Evolutionary conservation across 2,888 invertebrate species (phyloP).

Genomic region (Chesias legatella): DNA sequence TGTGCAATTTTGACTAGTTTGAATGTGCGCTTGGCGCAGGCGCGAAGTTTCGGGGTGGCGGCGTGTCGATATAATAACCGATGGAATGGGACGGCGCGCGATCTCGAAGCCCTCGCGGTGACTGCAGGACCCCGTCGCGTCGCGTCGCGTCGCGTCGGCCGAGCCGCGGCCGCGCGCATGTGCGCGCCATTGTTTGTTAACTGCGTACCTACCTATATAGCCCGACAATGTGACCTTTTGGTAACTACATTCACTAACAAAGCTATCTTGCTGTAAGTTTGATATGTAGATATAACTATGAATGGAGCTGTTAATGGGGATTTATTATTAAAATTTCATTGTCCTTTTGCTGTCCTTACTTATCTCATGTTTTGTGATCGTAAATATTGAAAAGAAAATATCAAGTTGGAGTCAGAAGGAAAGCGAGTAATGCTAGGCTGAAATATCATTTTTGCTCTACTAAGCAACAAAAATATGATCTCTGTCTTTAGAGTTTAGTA

Average conservation of each 20-base stretch:
- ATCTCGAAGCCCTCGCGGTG: constrained; percentile 30
- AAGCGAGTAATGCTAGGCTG: too few relatives aligned
- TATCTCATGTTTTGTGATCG: too few relatives aligned
- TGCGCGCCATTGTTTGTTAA: constrained; percentile 62
- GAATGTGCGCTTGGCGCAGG: too few relatives aligned
- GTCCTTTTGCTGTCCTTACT: too few relatives aligned
- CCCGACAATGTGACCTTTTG: constrained; percentile 45
- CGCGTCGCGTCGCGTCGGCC: constrained; percentile 27
- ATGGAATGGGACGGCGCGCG: constrained; percentile 43
- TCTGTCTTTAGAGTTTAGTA: too few relatives aligned
- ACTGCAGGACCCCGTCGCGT: constrained; percentile 28
- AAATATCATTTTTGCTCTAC: too few relatives aligned
- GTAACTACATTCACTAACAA: constrained; percentile 14
- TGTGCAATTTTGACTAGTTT: constrained; percentile 71
- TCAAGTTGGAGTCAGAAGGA: too few relatives aligned
- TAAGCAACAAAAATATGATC: too few relatives aligned
- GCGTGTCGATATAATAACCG: constrained; percentile 74
- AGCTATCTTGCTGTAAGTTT: background rate
- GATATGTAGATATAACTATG: too few relatives aligned
- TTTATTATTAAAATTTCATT: too few relatives aligned
- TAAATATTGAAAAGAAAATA: too few relatives aligned
- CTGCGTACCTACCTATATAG: constrained; percentile 31
- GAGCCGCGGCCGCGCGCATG: constrained; percentile 46
- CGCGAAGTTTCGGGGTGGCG: constrained; percentile 47
- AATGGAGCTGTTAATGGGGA: too few relatives aligned